Conservation (phyloP, 2,888 invertebrate species). For the Clepsis dumicolana region DNA sequence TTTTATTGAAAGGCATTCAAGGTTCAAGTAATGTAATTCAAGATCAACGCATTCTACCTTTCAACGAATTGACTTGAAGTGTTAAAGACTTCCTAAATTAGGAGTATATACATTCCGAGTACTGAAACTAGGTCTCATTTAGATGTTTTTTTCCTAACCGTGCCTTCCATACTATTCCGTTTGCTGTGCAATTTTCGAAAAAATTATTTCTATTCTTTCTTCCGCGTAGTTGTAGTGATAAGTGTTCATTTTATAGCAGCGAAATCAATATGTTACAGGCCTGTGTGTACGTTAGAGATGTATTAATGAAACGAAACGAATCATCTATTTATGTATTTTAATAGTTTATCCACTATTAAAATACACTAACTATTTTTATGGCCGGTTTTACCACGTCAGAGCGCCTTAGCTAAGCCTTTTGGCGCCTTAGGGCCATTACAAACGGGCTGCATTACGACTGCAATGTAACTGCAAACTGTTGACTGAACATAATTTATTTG, state of each 20-base stretch:
- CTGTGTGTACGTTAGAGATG: constrained; percentile 35
- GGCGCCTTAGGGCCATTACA: too few relatives aligned
- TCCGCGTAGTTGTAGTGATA: not conserved
- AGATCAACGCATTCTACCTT: not conserved
- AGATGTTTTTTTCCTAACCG: not conserved
- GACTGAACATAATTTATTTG: too few relatives aligned
- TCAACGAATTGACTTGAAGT: not conserved
- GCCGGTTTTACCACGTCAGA: too few relatives aligned
- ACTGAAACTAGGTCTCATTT: constrained; percentile 42
- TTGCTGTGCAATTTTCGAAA: not conserved
- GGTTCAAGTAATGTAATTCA: not conserved
- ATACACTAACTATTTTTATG: too few relatives aligned
- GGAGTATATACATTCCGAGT: constrained; percentile 61
- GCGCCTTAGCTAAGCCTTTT: too few relatives aligned
- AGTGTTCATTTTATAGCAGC: constrained; percentile 48
- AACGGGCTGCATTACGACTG: too few relatives aligned
- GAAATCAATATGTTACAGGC: constrained; percentile 58
- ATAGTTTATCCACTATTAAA: too few relatives aligned
- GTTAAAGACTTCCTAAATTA: constrained; percentile 31
- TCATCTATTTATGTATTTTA: not conserved
- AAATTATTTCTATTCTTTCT: not conserved
- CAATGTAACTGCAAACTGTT: too few relatives aligned
- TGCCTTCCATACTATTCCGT: constrained; percentile 8
- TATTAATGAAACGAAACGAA: not conserved
- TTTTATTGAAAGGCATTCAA: too few relatives aligned